Evolutionary conservation across 2,888 invertebrate species (phyloP).

Genomic region (Mongoloraphidia duomilia): DNA sequence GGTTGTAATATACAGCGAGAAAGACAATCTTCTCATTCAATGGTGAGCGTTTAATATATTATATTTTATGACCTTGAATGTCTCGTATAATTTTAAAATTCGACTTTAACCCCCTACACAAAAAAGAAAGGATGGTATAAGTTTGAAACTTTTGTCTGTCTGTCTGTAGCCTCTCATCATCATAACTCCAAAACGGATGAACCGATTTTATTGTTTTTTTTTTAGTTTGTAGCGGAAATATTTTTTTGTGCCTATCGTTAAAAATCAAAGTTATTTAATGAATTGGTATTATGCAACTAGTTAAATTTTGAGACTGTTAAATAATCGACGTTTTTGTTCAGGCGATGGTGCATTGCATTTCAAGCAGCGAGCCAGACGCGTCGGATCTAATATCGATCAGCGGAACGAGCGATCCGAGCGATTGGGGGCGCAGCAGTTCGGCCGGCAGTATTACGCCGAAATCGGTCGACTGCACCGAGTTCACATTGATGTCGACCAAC

Average conservation of each 20-base stretch:
- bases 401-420: constrained; percentile 20
- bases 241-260: no score
- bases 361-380: constrained; percentile 70
- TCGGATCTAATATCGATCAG: constrained; percentile 28
- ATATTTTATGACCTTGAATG: neutral
- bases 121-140: no score
- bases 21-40: constrained; percentile 27
- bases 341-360: constrained; percentile 79
- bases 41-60: constrained; percentile 21
- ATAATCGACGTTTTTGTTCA: constrained; percentile 20
- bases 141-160: no score
- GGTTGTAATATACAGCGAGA: constrained; percentile 23
- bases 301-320: no score
- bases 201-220: no score
- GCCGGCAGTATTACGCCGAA: constrained; percentile 16
- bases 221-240: no score
- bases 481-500: constrained; percentile 20
- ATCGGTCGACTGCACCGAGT: constrained; percentile 22
- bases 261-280: no score
- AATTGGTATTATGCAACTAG: no score
- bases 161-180: no score
- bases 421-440: constrained; percentile 21
- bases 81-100: no score
- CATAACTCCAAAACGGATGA: no score
- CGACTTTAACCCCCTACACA: no score